Conservation (phyloP, 2,797 vertebrate species). For the Platalea minor region DNA sequence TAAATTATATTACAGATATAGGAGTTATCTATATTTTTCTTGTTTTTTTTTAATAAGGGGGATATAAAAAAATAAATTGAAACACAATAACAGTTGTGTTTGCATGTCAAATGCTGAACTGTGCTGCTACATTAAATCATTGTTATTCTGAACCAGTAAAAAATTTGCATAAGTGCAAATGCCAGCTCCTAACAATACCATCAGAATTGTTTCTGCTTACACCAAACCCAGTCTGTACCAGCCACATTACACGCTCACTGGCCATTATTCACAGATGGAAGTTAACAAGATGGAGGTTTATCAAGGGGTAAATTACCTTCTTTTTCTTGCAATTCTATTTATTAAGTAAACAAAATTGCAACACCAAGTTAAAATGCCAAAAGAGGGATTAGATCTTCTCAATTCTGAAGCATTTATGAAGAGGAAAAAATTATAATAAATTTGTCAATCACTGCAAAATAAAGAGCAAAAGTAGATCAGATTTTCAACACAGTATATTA, state of each 20-base stretch:
- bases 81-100: not conserved
- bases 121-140: conserved; percentile 40
- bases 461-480: not conserved
- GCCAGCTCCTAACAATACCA: conserved; percentile 32
- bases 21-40: not conserved
- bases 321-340: conserved; percentile 17
- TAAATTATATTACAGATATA: conserved; percentile 10
- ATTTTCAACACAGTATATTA: not conserved
- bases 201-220: conserved; percentile 12
- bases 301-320: not conserved
- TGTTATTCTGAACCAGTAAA: conserved; percentile 60
- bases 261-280: not conserved
- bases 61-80: not conserved
- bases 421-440: not conserved
- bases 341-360: not conserved
- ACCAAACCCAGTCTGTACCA: not conserved
- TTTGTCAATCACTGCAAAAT: conserved; percentile 4
- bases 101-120: conserved; percentile 30
- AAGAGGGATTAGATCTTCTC: not conserved
- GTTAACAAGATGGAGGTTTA: not conserved
- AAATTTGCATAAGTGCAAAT: conserved; percentile 67
- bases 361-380: not conserved
- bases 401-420: not conserved
- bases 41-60: not conserved
- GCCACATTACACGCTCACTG: not conserved